A percentile compares a stretch with the other conserved stretches of the same genome.
These are phyloP conservation scores for Chrysomela aeneicollis DNA, from an alignment of 2,888 invertebrate species.

Conservation along the genomic window DNA sequence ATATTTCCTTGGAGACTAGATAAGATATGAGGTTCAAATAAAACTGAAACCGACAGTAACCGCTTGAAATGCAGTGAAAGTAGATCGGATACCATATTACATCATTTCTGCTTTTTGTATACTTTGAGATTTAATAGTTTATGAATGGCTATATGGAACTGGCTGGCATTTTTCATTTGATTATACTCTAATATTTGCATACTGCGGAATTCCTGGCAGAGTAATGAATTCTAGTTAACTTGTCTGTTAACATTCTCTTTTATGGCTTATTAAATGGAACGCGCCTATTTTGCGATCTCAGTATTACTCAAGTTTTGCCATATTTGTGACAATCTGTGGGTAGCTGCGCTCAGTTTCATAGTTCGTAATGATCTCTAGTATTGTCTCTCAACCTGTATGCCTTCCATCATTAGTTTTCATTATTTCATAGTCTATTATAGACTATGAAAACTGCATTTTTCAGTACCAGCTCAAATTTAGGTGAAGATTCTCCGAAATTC, in stretches of 20 bases:
- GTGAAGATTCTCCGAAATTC: no score
- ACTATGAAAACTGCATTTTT: no score
- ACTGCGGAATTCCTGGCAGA: slow-evolving; percentile 16
- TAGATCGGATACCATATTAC: slow-evolving; percentile 32
- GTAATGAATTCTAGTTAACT: slow-evolving; percentile 27
- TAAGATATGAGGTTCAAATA: slow-evolving; percentile 29
- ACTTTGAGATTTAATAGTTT: slow-evolving; percentile 23
- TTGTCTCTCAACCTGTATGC: slow-evolving; percentile 2
- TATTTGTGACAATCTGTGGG: slow-evolving; percentile 29
- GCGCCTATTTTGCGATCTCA: slow-evolving; percentile 40
- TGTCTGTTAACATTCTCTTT: slow-evolving; percentile 37
- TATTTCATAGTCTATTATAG: no score
- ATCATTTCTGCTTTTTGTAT: slow-evolving; percentile 25
- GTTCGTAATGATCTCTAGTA: background rate
- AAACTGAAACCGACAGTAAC: slow-evolving; percentile 26
- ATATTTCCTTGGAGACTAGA: slow-evolving; percentile 14
- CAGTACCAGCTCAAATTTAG: no score
- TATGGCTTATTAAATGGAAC: slow-evolving; percentile 35
- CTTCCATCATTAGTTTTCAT: no score
- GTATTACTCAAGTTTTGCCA: slow-evolving; percentile 30
- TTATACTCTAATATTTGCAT: slow-evolving; percentile 18
- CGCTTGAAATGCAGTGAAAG: slow-evolving; percentile 30
- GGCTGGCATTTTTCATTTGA: slow-evolving; percentile 1
- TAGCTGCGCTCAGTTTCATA: slow-evolving; percentile 6
- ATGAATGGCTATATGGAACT: background rate